These are phyloP conservation scores for Cyclopterus lumpus DNA, from an alignment of 2,797 vertebrate species.

Conservation along the genomic window DNA sequence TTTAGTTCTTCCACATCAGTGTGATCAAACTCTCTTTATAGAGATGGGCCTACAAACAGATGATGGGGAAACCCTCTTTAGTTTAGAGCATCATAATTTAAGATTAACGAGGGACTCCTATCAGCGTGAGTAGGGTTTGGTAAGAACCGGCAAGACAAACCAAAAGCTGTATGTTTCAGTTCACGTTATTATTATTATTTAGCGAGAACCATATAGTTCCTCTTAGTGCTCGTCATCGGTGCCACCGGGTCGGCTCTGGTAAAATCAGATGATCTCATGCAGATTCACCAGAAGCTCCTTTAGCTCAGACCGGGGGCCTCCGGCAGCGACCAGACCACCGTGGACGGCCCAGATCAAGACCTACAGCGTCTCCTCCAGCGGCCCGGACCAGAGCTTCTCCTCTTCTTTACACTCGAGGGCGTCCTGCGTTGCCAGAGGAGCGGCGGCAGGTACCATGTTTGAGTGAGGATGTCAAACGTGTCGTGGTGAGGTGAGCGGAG, in stretches of 20 bases:
- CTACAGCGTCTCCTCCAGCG: too few relatives aligned
- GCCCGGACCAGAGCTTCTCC: too few relatives aligned
- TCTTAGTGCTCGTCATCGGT: too few relatives aligned
- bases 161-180: background rate
- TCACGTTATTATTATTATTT: background rate
- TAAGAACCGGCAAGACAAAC: background rate
- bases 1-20: background rate
- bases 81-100: background rate
- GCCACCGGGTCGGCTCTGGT: too few relatives aligned
- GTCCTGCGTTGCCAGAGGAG: background rate
- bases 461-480: background rate
- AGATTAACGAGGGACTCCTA: background rate
- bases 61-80: background rate
- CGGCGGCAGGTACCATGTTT: background rate
- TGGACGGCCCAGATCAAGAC: too few relatives aligned
- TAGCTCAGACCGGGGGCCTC: too few relatives aligned
- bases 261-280: too few relatives aligned
- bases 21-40: background rate
- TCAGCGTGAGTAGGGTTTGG: background rate
- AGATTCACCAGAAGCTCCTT: too few relatives aligned
- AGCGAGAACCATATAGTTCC: too few relatives aligned
- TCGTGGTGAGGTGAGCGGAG: background rate
- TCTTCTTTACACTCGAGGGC: too few relatives aligned
- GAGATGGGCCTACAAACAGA: background rate
- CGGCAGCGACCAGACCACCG: too few relatives aligned